A percentile compares a stretch with the other conserved stretches of the same genome.
Evolutionary conservation across 2,113 vertebrate genomes (phyloP).

Genomic region (Nothocercus julius): DNA sequence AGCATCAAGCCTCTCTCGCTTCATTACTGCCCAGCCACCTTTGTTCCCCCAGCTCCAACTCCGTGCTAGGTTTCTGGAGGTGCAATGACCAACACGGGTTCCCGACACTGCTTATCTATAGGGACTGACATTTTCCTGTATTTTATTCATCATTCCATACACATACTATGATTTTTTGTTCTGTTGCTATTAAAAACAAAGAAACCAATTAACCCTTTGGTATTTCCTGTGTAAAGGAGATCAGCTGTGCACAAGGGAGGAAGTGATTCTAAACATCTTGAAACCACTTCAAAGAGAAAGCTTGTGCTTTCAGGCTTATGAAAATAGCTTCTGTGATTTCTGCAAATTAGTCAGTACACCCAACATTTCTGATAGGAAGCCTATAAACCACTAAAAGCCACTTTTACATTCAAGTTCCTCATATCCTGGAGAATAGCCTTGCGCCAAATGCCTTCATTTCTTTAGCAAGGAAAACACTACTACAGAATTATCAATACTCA

Average conservation of each 20-base stretch:
- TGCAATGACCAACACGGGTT: neutral
- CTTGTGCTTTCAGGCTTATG: neutral
- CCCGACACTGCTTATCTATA: neutral
- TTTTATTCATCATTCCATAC: neutral
- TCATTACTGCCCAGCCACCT: neutral
- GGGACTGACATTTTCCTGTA: neutral
- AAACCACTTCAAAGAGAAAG: neutral
- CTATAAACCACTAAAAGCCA: neutral
- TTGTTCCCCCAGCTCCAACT: neutral
- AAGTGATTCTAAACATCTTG: neutral
- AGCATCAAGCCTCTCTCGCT: neutral
- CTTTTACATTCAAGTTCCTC: neutral
- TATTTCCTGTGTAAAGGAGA: neutral
- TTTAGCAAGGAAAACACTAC: neutral
- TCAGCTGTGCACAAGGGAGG: neutral
- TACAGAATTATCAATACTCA: neutral
- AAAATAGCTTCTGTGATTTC: neutral
- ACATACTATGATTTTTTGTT: neutral
- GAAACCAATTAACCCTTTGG: neutral
- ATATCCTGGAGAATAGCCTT: too few species aligned
- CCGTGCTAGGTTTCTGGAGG: neutral
- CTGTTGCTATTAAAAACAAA: neutral
- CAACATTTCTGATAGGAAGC: neutral
- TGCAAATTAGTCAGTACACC: neutral
- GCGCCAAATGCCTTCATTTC: neutral